A percentile compares a stretch with the other conserved stretches of the same genome.
phyloP scores from a whole-genome alignment of 2,113 vertebrate species.

The Lamprologus tigripictilis region DNA sequence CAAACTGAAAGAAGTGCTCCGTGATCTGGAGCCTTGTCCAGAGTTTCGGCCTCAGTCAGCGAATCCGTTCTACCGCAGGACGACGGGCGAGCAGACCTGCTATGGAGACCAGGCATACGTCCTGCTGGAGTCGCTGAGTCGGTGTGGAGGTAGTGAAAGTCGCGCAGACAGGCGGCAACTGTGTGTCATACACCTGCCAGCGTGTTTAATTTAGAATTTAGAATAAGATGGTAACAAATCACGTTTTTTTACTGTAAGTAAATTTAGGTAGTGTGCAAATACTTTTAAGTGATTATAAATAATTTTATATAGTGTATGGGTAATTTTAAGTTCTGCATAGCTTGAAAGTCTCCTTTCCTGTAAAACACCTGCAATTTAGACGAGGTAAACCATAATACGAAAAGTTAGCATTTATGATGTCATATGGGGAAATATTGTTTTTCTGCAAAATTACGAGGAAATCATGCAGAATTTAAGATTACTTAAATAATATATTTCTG shows the following conservation, averaged over 20 bases:
- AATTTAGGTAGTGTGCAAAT: neutral
- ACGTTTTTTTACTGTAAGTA: neutral
- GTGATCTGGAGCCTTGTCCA: constrained; percentile 54
- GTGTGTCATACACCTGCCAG: neutral
- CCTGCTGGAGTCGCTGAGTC: constrained; percentile 62
- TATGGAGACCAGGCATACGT: constrained; percentile 70
- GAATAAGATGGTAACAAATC: too few species aligned
- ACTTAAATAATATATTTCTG: neutral
- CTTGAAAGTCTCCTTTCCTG: neutral
- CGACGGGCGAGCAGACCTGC: constrained; percentile 65
- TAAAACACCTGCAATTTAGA: neutral
- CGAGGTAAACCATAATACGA: neutral
- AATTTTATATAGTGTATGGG: neutral
- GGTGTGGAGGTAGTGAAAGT: constrained; percentile 54
- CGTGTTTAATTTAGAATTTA: neutral
- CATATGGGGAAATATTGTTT: neutral
- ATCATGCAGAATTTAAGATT: neutral
- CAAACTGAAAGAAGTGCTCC: constrained; percentile 45
- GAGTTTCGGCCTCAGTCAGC: constrained; percentile 66
- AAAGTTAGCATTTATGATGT: neutral
- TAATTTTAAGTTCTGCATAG: neutral
- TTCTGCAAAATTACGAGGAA: neutral
- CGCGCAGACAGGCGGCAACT: neutral
- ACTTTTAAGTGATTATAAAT: neutral
- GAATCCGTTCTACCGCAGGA: constrained; percentile 63